phyloP scores from a whole-genome alignment of 2,888 invertebrate species.

The Agrochola litura region DNA sequence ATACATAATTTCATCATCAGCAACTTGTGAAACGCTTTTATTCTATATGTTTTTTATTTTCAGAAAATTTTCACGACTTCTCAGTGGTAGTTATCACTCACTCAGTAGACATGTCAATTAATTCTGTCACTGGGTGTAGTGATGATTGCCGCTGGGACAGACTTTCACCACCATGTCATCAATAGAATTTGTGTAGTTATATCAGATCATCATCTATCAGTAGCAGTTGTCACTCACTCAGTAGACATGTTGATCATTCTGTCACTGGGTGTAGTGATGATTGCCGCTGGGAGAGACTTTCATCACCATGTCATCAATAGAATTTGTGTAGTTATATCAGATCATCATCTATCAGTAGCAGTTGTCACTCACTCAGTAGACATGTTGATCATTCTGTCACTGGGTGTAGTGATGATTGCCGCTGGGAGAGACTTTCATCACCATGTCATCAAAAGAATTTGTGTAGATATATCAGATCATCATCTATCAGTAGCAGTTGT shows the following conservation, averaged over 20 bases:
- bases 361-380: slow-evolving; percentile 1
- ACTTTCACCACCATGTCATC: neutral
- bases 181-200: neutral
- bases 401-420: neutral
- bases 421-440: neutral
- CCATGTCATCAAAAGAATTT: too few species aligned
- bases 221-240: neutral
- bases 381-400: neutral
- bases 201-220: neutral
- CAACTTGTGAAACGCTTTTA: too few species aligned
- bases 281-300: neutral
- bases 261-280: slow-evolving; percentile 45
- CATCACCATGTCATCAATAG: neutral
- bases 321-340: neutral
- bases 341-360: neutral
- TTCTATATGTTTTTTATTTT: too few species aligned
- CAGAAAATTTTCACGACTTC: too few species aligned
- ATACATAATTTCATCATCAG: too few species aligned
- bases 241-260: slow-evolving; percentile 31
- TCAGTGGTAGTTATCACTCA: slow-evolving; percentile 10
- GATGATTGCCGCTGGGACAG: neutral
- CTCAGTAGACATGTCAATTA: slow-evolving; percentile 30
- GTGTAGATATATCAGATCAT: too few species aligned
- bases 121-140: slow-evolving; percentile 21
- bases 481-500: neutral